These are phyloP conservation scores for Physocephala rufipes DNA, from an alignment of 2,888 invertebrate genomes.

Conservation along the genomic window DNA sequence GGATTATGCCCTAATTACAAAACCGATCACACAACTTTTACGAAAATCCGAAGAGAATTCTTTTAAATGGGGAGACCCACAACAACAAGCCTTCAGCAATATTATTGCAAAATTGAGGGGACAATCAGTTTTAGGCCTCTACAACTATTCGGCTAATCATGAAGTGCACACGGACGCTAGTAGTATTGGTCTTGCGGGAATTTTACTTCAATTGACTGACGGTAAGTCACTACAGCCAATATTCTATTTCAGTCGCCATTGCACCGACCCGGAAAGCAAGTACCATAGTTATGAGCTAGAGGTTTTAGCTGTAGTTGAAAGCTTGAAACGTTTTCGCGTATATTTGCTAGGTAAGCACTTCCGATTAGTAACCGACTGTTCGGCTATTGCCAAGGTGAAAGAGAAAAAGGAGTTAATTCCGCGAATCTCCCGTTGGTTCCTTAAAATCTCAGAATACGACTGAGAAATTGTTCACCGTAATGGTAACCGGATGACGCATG, in stretches of 20 bases:
- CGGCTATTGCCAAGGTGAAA: slow-evolving; percentile 34
- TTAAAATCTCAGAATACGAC: slow-evolving; percentile 40
- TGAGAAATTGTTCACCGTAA: slow-evolving; percentile 39
- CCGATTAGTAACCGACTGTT: slow-evolving; percentile 29
- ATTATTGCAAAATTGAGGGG: slow-evolving; percentile 27
- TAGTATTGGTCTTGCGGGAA: slow-evolving; percentile 37
- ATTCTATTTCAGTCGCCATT: background rate
- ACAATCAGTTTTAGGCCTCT: slow-evolving; percentile 33
- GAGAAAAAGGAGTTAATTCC: slow-evolving; percentile 50
- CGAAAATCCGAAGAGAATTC: slow-evolving; percentile 29
- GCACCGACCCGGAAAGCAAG: background rate
- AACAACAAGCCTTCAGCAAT: slow-evolving; percentile 31
- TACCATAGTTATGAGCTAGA: slow-evolving; percentile 7
- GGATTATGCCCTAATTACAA: slow-evolving; percentile 24
- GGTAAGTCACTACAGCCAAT: slow-evolving; percentile 35
- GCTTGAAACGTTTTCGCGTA: background rate
- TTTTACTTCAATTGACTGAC: slow-evolving; percentile 35
- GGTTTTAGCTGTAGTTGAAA: slow-evolving; percentile 7
- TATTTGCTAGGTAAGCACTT: slow-evolving; percentile 35
- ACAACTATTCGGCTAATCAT: slow-evolving; percentile 30
- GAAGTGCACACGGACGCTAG: slow-evolving; percentile 40
- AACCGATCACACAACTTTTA: slow-evolving; percentile 32
- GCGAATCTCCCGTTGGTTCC: slow-evolving; percentile 48
- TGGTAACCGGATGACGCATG: slow-evolving; percentile 33
- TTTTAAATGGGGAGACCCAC: slow-evolving; percentile 19